Base-by-base conservation (phyloP, 1,140 invertebrate species). In the Rhopalosiphum maidis region DNA sequence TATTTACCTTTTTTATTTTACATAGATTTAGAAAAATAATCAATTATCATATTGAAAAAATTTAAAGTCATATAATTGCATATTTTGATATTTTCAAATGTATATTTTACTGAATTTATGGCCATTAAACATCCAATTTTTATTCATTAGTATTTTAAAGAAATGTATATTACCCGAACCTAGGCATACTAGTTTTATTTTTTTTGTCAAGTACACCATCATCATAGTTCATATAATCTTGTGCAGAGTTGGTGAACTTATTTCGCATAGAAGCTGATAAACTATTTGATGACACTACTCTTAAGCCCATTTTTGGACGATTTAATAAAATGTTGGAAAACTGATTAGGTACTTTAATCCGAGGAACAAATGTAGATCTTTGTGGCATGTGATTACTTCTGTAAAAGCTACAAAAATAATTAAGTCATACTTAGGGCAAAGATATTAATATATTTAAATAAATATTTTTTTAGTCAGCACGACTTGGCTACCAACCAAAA, bases 331-430 rank as follows among this genome's bases (percentile, higher is more conserved):
- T 93, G 22, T 93, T 93, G 30, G 91, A 85, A 93, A 93, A 93
- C 55, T 85, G 95, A 7, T 97, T 96, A 0, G 98, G 98, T 93
- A 99, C 95, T 95, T 99, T 99, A 46, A 99, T 99, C 60, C 98
- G 96, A 18, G 99, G 99, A 94, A 99, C 97, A 95, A 99, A 99
- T 94, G 97, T 98, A 1, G 97, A 98, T 95, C 98, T 98, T 0
- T 97, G 97, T 86, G 98, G 97, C 95, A 98, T 98, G 95, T 98
- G 99, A 94, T 98, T 98, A 0, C 98, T 98, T 0, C 98, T 98
- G 96, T 99, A 99, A 95, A 99, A 99, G 94, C 98, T 96, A 94
- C 35, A 55, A 91, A 89, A 68, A 30, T n/a, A 90, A 35, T 82
- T 37, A 46, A 60, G 2, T 30, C 9, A 51, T 51, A 60, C 2